A percentile compares a stretch with the other conserved stretches of the same genome.
These are phyloP conservation scores for Ectemnius continuus DNA, from an alignment of 2,888 invertebrate species.

Conservation along the genomic window DNA sequence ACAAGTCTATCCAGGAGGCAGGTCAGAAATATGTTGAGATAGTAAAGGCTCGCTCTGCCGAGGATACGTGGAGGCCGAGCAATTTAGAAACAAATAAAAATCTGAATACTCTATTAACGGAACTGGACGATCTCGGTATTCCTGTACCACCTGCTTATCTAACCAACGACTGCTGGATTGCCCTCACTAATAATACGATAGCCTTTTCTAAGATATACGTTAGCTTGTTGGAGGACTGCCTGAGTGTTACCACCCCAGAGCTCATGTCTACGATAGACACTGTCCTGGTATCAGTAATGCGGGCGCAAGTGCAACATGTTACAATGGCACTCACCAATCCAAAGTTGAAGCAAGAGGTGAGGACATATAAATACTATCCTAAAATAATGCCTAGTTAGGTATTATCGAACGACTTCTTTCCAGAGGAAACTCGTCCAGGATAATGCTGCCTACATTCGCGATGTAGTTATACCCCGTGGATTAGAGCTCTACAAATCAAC, in stretches of 20 bases:
- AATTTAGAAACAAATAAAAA: conserved; percentile 85
- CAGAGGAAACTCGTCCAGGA: conserved; percentile 84
- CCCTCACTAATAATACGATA: conserved; percentile 88
- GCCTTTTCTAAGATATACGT: conserved; percentile 89
- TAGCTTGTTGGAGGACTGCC: conserved; percentile 86
- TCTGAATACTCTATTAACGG: conserved; percentile 67
- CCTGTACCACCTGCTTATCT: conserved; percentile 64
- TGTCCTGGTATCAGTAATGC: conserved; percentile 86
- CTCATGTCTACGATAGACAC: conserved; percentile 86
- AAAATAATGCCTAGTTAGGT: not conserved
- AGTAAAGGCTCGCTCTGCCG: conserved; percentile 86
- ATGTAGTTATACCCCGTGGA: conserved; percentile 78
- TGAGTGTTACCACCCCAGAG: conserved; percentile 87
- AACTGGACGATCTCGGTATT: conserved; percentile 72
- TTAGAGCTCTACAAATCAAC: conserved; percentile 73
- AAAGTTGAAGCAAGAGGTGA: conserved; percentile 80
- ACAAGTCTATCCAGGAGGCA: conserved; percentile 87
- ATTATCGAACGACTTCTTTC: not conserved
- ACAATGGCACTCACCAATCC: conserved; percentile 80
- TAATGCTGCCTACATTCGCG: conserved; percentile 84
- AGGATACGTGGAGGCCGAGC: conserved; percentile 92
- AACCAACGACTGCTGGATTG: conserved; percentile 84
- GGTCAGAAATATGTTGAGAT: conserved; percentile 91
- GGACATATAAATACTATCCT: not conserved
- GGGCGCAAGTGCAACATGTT: conserved; percentile 85